phyloP scores from a whole-genome alignment of 1,140 invertebrate species.

The Linepithema humile region DNA sequence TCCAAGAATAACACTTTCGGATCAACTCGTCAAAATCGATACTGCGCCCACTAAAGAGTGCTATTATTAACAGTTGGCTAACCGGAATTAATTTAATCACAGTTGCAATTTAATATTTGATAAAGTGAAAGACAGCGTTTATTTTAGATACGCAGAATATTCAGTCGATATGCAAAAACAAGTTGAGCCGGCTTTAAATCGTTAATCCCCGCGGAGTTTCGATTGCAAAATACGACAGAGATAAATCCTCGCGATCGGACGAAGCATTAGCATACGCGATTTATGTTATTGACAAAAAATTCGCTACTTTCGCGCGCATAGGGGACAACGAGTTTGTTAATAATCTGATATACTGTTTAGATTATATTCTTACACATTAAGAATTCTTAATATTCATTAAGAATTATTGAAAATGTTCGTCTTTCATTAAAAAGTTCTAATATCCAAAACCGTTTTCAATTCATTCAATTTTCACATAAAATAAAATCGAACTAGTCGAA shows the following conservation, averaged over 20 bases:
- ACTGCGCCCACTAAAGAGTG: not conserved
- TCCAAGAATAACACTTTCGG: not conserved
- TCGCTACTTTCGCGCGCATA: constrained; percentile 7
- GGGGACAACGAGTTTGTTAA: not conserved
- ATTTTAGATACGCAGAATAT: constrained; percentile 39
- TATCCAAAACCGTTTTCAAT: not conserved
- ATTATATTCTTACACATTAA: not conserved
- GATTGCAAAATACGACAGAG: constrained; percentile 17
- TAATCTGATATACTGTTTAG: not conserved
- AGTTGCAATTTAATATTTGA: constrained; percentile 30
- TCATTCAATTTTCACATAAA: not conserved
- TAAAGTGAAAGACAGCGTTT: constrained; percentile 20
- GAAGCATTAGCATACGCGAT: constrained; percentile 23
- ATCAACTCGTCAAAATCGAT: not conserved
- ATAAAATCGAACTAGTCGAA: not conserved
- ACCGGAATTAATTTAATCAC: constrained; percentile 23
- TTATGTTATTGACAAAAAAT: constrained; percentile 7
- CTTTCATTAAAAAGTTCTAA: too few relatives aligned
- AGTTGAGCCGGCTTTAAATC: constrained; percentile 19
- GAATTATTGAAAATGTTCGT: too few relatives aligned
- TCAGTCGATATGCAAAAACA: constrained; percentile 17
- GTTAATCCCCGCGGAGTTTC: not conserved
- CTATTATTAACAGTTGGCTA: not conserved
- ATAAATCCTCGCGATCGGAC: constrained; percentile 30
- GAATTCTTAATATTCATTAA: not conserved